Conservation (phyloP, 2,888 invertebrate species). For the Colostygia pectinataria region DNA sequence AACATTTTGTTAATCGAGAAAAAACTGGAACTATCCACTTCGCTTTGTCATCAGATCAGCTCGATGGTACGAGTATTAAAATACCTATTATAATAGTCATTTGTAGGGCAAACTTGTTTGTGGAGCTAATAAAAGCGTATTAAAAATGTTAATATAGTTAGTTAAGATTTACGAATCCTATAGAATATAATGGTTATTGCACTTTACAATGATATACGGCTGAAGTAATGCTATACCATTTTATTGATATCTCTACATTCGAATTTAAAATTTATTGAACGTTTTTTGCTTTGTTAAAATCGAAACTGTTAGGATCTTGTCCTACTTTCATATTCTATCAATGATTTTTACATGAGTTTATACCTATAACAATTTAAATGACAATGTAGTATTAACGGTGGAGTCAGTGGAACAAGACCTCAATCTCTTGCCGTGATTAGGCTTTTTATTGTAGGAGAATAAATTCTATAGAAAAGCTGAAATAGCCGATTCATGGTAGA, state of each 20-base stretch:
- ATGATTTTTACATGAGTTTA: slow-evolving; percentile 23
- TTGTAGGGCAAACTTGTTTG: too few relatives aligned
- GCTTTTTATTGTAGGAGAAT: slow-evolving; percentile 16
- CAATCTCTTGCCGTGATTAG: slow-evolving; percentile 26
- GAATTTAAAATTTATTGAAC: slow-evolving; percentile 19
- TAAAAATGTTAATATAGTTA: too few relatives aligned
- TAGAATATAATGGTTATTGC: slow-evolving; percentile 9
- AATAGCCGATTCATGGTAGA: slow-evolving; percentile 1
- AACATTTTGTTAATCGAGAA: too few relatives aligned
- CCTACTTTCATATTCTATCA: slow-evolving; percentile 28
- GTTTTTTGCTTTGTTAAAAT: slow-evolving; percentile 19
- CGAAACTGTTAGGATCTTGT: slow-evolving; percentile 20
- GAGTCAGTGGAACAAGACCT: slow-evolving; percentile 27
- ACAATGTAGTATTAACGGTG: slow-evolving; percentile 27
- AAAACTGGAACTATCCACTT: too few relatives aligned
- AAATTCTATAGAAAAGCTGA: neutral
- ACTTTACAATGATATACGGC: neutral
- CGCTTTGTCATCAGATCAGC: too few relatives aligned
- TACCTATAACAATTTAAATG: slow-evolving; percentile 11
- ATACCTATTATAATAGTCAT: too few relatives aligned
- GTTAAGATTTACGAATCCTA: neutral
- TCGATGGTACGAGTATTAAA: too few relatives aligned
- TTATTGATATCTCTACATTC: slow-evolving; percentile 5
- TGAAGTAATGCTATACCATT: slow-evolving; percentile 1
- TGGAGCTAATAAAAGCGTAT: too few relatives aligned